Percentiles rank a stretch among this genome's conserved stretches.
These are phyloP conservation scores for Gari tellinella DNA, from an alignment of 2,888 invertebrate species.

Conservation along the genomic window DNA sequence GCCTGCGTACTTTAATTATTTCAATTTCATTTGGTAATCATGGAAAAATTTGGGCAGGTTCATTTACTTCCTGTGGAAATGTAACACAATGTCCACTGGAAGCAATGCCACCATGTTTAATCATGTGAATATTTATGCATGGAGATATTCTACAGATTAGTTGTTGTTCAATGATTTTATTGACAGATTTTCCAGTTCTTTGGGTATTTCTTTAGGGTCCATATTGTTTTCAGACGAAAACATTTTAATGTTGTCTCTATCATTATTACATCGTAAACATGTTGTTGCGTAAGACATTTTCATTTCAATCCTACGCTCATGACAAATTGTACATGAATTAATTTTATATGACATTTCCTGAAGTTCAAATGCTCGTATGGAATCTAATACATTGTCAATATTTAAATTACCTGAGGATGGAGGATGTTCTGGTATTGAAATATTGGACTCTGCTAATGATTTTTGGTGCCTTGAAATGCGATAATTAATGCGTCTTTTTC, in stretches of 20 bases:
- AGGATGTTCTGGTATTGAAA: not conserved
- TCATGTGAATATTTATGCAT: conserved; percentile 25
- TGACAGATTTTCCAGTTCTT: conserved; percentile 39
- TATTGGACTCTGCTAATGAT: no score
- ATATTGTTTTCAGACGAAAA: no score
- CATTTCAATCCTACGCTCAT: conserved; percentile 26
- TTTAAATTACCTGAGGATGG: not conserved
- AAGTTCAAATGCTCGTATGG: no score
- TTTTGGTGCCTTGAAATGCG: no score
- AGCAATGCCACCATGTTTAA: conserved; percentile 51
- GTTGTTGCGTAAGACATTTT: no score
- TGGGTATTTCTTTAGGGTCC: no score
- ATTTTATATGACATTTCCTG: conserved; percentile 33
- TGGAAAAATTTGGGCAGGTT: conserved; percentile 52
- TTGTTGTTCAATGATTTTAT: conserved; percentile 14
- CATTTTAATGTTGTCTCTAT: conserved; percentile 8
- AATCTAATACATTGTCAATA: no score
- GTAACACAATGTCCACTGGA: conserved; percentile 56
- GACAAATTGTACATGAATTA: conserved; percentile 22
- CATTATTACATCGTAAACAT: conserved; percentile 7
- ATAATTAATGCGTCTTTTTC: no score
- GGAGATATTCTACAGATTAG: conserved; percentile 14
- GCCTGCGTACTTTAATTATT: no score
- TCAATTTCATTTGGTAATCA: conserved; percentile 44
- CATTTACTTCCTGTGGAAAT: no score